phyloP scores from a whole-genome alignment of 1,140 invertebrate genomes.

The Cepaea nemoralis region DNA sequence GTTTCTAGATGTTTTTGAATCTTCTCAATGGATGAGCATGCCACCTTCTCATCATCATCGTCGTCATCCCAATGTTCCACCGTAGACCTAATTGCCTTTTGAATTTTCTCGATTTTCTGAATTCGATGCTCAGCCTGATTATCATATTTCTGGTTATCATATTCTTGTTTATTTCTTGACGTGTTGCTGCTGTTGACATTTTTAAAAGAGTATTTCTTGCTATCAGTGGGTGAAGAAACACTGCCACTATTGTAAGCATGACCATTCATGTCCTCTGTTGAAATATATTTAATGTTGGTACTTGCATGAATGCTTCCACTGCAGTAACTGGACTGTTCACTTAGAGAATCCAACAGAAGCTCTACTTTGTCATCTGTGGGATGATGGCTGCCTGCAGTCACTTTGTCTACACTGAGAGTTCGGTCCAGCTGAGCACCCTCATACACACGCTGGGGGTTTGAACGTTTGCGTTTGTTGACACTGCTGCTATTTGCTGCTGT shows the following conservation, averaged over 20 bases:
- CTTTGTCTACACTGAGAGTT: slow-evolving; percentile 46
- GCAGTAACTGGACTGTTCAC: slow-evolving; percentile 42
- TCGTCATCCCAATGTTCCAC: slow-evolving; percentile 62
- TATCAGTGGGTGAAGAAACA: background rate
- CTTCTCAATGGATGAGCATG: slow-evolving; percentile 54
- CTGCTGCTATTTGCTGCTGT: slow-evolving; percentile 39
- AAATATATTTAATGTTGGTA: background rate
- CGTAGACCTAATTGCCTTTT: slow-evolving; percentile 54
- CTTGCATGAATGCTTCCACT: slow-evolving; percentile 19
- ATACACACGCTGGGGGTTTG: slow-evolving; percentile 96
- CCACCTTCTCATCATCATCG: slow-evolving; percentile 50
- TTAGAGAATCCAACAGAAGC: slow-evolving; percentile 44
- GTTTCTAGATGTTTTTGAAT: slow-evolving; percentile 60
- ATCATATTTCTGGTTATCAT: background rate
- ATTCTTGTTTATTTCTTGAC: background rate
- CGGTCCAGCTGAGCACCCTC: slow-evolving; percentile 86
- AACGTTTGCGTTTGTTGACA: slow-evolving; percentile 85
- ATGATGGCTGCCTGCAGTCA: slow-evolving; percentile 23
- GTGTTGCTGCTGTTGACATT: background rate
- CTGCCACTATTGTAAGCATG: too few species aligned
- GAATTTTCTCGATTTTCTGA: slow-evolving; percentile 62
- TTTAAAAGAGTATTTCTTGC: background rate
- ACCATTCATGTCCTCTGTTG: background rate
- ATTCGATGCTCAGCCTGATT: slow-evolving; percentile 25
- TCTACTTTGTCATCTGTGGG: slow-evolving; percentile 38